phyloP scores from a whole-genome alignment of 2,888 invertebrate genomes.

The Caenorhabditis zanzibari region DNA sequence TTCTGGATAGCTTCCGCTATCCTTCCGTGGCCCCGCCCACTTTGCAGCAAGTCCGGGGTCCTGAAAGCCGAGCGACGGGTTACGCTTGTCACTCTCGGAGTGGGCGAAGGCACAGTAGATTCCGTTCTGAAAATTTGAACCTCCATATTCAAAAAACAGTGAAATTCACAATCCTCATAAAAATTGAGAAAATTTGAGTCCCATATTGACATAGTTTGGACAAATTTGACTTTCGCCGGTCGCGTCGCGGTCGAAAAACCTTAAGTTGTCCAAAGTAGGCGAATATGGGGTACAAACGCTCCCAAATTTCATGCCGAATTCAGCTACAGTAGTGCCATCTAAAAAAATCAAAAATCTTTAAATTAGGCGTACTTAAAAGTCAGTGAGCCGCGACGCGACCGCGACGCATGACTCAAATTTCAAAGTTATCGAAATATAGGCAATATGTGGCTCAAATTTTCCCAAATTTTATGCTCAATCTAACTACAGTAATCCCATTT shows the following conservation, averaged over 20 bases:
- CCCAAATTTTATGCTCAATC: neutral
- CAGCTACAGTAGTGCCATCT: neutral
- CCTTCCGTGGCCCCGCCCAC: neutral
- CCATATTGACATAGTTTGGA: neutral
- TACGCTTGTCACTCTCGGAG: neutral
- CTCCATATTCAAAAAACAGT: too few species aligned
- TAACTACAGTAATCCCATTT: too few species aligned
- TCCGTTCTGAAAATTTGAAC: neutral
- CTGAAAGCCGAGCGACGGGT: neutral
- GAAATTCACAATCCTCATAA: neutral
- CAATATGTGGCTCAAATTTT: neutral
- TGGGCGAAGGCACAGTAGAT: slow-evolving; percentile 4
- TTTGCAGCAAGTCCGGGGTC: neutral
- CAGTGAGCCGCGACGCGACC: neutral
- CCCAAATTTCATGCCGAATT: neutral
- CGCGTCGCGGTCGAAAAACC: neutral
- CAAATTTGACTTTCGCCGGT: neutral
- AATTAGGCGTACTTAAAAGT: too few species aligned
- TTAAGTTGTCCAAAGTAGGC: neutral
- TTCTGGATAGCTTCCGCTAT: neutral
- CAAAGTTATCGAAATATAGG: neutral
- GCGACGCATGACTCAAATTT: too few species aligned
- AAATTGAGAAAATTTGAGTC: neutral
- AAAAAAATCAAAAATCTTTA: too few species aligned
- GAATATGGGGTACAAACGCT: neutral